Evolutionary conservation across 92 coral and sea anemone genomes (phyloP), one percentile per base, ranked within the genome.

Genomic region (Plumapathes pennacea): DNA sequence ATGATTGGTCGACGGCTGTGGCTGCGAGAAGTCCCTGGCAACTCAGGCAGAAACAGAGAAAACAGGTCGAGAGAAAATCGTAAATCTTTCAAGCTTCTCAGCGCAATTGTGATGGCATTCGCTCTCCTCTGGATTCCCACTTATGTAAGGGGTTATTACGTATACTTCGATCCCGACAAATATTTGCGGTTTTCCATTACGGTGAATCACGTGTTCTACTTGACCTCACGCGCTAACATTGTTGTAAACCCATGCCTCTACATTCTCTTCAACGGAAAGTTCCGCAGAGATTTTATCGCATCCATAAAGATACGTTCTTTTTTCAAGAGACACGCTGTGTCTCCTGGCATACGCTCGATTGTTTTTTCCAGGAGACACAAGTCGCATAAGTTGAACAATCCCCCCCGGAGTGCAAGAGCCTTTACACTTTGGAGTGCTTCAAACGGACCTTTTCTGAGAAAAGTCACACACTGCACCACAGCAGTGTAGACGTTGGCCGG

Each of bases 251-350:
- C 89, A 0, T 70, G 45, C 14, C 62, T 75, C 48, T 82, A 82
- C 42, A 75, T 75, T 8, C 50, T 82, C 7, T 70, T 82, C 0
- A 82, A 74, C 62, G 73, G 68, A 25, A 67, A 72, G 37, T 82
- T 82, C 34, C 82, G 83, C 13, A 67, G 79, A n/a, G 89, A 74
- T 67, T 75, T 82, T 32, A 57, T n/a, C n/a, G n/a, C n/a, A n/a
- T n/a, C n/a, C n/a, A n/a, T n/a, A n/a, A n/a, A n/a, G n/a, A n/a
- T n/a, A n/a, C n/a, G n/a, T n/a, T n/a, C n/a, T n/a, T n/a, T n/a
- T n/a, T n/a, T n/a, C n/a, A n/a, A n/a, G n/a, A n/a, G n/a, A n/a
- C n/a, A n/a, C n/a, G n/a, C n/a, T n/a, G n/a, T n/a, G n/a, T n/a
- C n/a, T n/a, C n/a, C n/a, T n/a, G n/a, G n/a, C n/a, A n/a, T n/a